Evolutionary conservation across 1,140 invertebrate genomes (phyloP), one percentile per base, ranked within the genome.

Genomic region (Bombus balteatus): DNA sequence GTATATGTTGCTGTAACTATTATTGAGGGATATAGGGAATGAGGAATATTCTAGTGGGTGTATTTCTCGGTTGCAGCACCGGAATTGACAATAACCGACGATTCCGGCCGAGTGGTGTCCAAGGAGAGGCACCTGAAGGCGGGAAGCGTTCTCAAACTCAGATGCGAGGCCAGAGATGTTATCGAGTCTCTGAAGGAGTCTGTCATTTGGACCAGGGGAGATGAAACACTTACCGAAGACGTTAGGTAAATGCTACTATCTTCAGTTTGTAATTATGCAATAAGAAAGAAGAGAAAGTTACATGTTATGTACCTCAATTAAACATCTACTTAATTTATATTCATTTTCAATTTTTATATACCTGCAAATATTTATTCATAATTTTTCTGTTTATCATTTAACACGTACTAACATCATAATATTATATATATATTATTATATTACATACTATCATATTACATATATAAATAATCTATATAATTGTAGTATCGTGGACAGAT

Each of bases 41-140:
- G 12, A 34, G n/a, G 37, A 9, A 25, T 59, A 4, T 43, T 39
- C 34, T 25, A 71, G 6, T 1, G 34, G 13, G 15, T 10, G 3
- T 34, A 53, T 15, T 62, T 65, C 18, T 41, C 47, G 8, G 32
- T 94, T 57, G 6, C 92, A 96, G 96, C 96, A 13, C 96, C 96
- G 25, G 94, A 95, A 78, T 94, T 96, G 65, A 95, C 94, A 81
- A 96, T 96, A 91, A 94, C 96, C 68, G 96, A 96, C 86, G 96
- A 96, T 89, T 95, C 95, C 37, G 96, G 94, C 62, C 93, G 94
- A 91, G 95, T 93, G 81, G 94, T 96, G 85, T 94, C 94, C 59
- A 96, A 96, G 73, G 94, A 96, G 87, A 94, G 95, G 88, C 93
- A 95, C 89, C 92, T 95, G 15, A 96, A 96, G 89, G 96, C 95